Percentiles rank a stretch among this genome's conserved stretches.
phyloP scores from a whole-genome alignment of 1,140 invertebrate species.

The Dreissena polymorpha region DNA sequence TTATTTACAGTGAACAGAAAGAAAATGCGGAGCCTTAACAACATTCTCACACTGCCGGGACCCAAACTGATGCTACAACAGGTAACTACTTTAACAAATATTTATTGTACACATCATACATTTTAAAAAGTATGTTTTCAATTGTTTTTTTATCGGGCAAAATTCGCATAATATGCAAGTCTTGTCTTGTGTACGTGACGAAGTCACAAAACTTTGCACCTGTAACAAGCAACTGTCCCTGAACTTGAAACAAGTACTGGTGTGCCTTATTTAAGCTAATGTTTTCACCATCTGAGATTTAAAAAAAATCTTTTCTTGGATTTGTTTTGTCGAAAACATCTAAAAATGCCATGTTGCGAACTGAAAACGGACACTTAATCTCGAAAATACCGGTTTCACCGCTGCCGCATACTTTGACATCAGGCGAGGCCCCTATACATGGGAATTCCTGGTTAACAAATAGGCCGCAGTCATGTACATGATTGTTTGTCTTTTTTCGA shows the following conservation, averaged over 20 bases:
- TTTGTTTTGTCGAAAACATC: background rate
- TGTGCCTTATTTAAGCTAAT: slow-evolving; percentile 19
- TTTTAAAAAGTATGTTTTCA: slow-evolving; percentile 5
- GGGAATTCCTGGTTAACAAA: too few relatives aligned
- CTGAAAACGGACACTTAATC: slow-evolving; percentile 4
- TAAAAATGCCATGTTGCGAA: background rate
- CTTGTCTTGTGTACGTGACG: slow-evolving; percentile 33
- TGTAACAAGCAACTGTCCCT: slow-evolving; percentile 26
- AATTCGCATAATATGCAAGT: slow-evolving; percentile 1
- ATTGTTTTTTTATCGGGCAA: background rate
- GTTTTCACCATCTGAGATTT: background rate
- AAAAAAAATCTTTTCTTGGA: slow-evolving; percentile 7
- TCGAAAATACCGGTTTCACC: too few relatives aligned
- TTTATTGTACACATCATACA: background rate
- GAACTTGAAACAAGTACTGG: slow-evolving; percentile 23
- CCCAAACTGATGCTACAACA: background rate
- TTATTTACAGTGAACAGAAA: too few relatives aligned
- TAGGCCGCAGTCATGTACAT: too few relatives aligned
- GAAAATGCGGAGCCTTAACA: too few relatives aligned
- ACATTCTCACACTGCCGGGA: too few relatives aligned
- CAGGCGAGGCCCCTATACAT: background rate
- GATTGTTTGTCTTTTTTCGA: slow-evolving; percentile 7
- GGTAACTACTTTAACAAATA: background rate
- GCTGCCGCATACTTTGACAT: too few relatives aligned
- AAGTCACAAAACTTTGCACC: slow-evolving; percentile 40